phyloP scores from a whole-genome alignment of 2,888 invertebrate species.

The Campopleginae sp. region DNA sequence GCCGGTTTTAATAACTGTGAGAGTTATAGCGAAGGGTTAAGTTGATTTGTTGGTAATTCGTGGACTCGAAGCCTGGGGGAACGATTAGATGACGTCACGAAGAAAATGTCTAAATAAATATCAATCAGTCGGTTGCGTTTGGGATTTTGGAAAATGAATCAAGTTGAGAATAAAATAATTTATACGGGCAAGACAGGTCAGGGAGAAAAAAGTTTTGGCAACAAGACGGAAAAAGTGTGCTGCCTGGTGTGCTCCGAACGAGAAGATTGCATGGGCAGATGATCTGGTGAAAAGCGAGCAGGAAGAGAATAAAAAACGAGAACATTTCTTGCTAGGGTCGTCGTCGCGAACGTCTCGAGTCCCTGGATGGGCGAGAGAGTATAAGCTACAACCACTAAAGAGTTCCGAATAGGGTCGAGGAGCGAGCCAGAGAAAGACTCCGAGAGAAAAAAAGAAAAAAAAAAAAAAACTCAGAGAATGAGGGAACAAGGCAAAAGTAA shows the following conservation, averaged over 20 bases:
- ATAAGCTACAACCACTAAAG: conserved; percentile 67
- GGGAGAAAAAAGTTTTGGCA: conserved; percentile 27
- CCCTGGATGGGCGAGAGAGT: conserved; percentile 27
- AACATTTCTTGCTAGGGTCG: conserved; percentile 3
- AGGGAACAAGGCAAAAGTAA: conserved; percentile 42
- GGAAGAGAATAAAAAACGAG: conserved; percentile 30
- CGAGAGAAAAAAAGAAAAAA: conserved; percentile 64
- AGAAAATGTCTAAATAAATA: neutral
- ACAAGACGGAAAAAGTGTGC: conserved; percentile 9
- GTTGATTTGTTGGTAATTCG: neutral
- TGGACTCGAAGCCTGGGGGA: neutral
- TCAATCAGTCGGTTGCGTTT: neutral
- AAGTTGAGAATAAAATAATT: conserved; percentile 31
- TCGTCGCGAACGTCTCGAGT: conserved; percentile 27
- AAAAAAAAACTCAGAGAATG: conserved; percentile 38
- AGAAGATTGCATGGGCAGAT: conserved; percentile 57
- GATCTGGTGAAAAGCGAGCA: conserved; percentile 31
- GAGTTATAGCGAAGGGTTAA: conserved; percentile 34
- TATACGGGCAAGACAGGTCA: conserved; percentile 53
- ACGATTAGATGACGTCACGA: neutral
- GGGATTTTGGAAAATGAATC: conserved; percentile 8
- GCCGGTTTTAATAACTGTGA: conserved; percentile 27
- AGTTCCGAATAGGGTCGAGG: conserved; percentile 41
- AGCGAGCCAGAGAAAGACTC: conserved; percentile 23
- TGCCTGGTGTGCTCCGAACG: conserved; percentile 14